Base-by-base conservation (phyloP, 2,797 vertebrate species). In the Luscinia megarhynchos region DNA sequence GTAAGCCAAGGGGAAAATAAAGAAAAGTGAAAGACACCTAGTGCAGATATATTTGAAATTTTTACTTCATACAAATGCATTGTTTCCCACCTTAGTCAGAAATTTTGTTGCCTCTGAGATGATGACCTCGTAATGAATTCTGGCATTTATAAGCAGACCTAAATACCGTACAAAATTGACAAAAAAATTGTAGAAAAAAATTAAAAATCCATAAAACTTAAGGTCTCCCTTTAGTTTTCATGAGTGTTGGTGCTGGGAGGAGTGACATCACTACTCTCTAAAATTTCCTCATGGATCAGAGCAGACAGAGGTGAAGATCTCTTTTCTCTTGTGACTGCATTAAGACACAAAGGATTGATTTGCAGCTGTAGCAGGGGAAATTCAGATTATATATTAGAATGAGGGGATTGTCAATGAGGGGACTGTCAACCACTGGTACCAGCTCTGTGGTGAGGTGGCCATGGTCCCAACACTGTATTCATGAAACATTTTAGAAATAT, bases 321-420 rank as follows among this genome's bases (percentile, higher is more conserved):
- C 29, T 59, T 68, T 27, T 69, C 9, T 46, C 30, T 45, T 27
- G 3, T 74, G 18, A 24, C 9, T 24, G 21, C 36, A 30, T 8
- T 8, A 38, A 15, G 15, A 32, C 1, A 2, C 0, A 0, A 64
- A 20, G 30, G 8, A 68, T 23, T 43, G 7, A 5, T 38, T 62
- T 78, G 48, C 26, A 74, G 15, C 9, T 61, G 9, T 27, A 32
- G 19, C 11, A 64, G 16, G 3, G 5, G 3, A 74, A 62, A 10
- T 30, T 74, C 43, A 74, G 24, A 20, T 17, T 45, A 40, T 13
- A 18, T 36, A 36, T 21, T 9, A 54, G 11, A 26, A 53, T 53
- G 51, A 30, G 51, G 29, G 29, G 7, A 19, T 30, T 30, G 17
- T 30, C 51, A 30, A 53, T 19, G 17, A 53, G 18, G 11, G 5